Conservation (phyloP, 1,140 invertebrate genomes). For the Calephelis virginiensis region DNA sequence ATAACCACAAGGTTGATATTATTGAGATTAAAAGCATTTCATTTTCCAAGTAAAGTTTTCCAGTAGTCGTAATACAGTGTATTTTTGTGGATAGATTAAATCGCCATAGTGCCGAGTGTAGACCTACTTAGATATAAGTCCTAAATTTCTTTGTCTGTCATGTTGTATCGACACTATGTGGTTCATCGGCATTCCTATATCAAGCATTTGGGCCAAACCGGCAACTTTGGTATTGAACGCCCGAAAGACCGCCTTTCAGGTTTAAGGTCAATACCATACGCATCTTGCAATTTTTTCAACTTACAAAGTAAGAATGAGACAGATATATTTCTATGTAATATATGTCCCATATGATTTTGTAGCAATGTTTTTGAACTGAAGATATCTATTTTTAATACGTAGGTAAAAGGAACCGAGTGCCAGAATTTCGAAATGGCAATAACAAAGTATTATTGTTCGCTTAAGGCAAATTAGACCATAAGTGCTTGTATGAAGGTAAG, state of each 20-base stretch:
- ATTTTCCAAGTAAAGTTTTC: constrained; percentile 8
- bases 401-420: constrained; percentile 42
- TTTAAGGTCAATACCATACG: background rate
- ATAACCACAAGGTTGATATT: constrained; percentile 7
- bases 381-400: constrained; percentile 68
- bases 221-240: constrained; percentile 14
- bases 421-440: constrained; percentile 52
- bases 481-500: constrained; percentile 55
- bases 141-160: constrained; percentile 20
- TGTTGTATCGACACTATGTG: constrained; percentile 23
- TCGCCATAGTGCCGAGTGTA: constrained; percentile 11
- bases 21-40: constrained; percentile 8
- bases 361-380: constrained; percentile 14
- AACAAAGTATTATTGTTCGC: constrained; percentile 56
- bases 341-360: constrained; percentile 15
- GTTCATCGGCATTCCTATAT: constrained; percentile 26
- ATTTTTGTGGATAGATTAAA: constrained; percentile 9
- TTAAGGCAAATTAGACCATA: constrained; percentile 49
- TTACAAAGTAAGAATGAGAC: constrained; percentile 27
- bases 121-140: background rate
- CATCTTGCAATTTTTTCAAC: background rate
- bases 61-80: constrained; percentile 14
- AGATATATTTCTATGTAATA: constrained; percentile 30
- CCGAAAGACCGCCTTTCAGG: constrained; percentile 2
- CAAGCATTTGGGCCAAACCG: constrained; percentile 26